Base-by-base conservation (phyloP, 64 coral and sea anemone species). In the Pachyseris speciosa region DNA sequence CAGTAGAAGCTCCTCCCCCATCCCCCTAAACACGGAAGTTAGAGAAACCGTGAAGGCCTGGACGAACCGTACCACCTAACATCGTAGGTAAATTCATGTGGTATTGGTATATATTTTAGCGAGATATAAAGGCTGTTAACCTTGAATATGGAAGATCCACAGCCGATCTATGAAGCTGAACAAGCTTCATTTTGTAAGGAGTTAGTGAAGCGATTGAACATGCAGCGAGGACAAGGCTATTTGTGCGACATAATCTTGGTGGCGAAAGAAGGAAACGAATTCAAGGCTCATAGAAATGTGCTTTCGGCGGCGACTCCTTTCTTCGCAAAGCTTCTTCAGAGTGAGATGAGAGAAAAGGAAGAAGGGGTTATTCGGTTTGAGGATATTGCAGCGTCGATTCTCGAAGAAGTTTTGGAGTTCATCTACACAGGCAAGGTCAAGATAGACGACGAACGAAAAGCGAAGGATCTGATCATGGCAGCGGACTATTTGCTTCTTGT, bases 321-420 rank as follows among this genome's bases (percentile, higher is more conserved):
- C 53, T 83, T 83, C 51, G 33, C 4, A 5, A 53, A 53, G 50
- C 49, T 83, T 33, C 50, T 83, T 32, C 41, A 52, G 5, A 52
- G 16, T 24, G 78, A 83, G 25, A 83, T 83, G 78, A 83, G 60
- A 34, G 78, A 83, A 57, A 83, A 83, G 50, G 24, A 83, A 36
- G 43, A 83, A 50, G 26, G 27, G 20, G 49, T n/a, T 32, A 39
- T 3, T 32, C 37, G 37, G 19, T 53, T 80, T 20, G 26, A 80
- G 75, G 41, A 55, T 22, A 32, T 83, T 0, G 9, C 41, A 57
- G 42, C 19, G 5, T 60, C 26, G 8, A 32, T 83, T 26, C 8
- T 83, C 49, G 78, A 31, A 29, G 32, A 83, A 0, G 43, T 83
- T 16, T 19, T 83, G 5, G 50, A 83, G 50, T 83, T 50, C 34